Evolutionary conservation across 2,888 invertebrate genomes (phyloP), one percentile per base, ranked within the genome.

Genomic region (Drosophila pullipes): DNA sequence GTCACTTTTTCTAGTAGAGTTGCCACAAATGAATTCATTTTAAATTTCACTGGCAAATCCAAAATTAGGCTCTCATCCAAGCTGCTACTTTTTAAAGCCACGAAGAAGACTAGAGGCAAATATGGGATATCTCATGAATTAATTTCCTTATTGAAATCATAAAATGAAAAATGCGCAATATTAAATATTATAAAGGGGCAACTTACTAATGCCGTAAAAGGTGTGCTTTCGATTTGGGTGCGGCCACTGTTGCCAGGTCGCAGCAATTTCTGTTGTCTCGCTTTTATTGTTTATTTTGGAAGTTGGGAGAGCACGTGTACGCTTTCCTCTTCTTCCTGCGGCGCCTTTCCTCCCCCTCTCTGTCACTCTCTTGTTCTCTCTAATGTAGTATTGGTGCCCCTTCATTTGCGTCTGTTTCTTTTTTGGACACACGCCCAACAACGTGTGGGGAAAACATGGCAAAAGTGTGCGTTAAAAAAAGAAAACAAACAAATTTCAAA

Each of bases 371-470:
- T 57, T 49, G 39, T 10, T 62, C 18, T 22, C 58, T 16, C 44
- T 61, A 30, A 13, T 18, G 31, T n/a, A 39, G 4, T 50, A 37
- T 54, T 52, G 30, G 16, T 31, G 16, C 9, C 9, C n/a, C 7
- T n/a, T 30, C 16, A 47, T 25, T 47, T 47, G 47, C 22, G 47
- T 47, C 31, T 54, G 11, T 47, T 66, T 22, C 25, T 49, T 67
- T 60, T 69, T 69, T 76, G 77, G 79, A 59, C 81, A 77, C 74
- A 66, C 78, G 81, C 74, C 81, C 74, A 80, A 81, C 77, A 81
- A 69, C 49, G 62, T 31, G 49, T 53, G 39, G 3, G 50, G 62
- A 39, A 71, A 55, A 47, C 61, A 66, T 59, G 52, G 54, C 54
- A 37, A 50, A 60, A 33, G 59, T 68, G 25, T 37, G 58, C 37